Evolutionary conservation across 1,140 invertebrate genomes (phyloP), one percentile per base, ranked within the genome.

Genomic region (Diabrotica virgifera): DNA sequence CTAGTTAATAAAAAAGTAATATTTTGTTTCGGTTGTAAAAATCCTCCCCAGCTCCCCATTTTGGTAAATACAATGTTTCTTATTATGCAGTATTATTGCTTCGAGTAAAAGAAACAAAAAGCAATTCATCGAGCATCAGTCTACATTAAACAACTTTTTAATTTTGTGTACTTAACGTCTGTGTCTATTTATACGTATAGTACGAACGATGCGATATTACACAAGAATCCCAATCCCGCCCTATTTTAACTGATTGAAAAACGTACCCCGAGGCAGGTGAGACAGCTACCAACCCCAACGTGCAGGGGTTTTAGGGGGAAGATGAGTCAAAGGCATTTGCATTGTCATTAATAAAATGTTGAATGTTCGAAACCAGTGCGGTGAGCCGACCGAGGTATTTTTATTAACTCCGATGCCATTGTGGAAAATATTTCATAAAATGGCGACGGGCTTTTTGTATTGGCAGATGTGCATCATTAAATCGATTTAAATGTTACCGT

Each of bases 281-380:
- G 72, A 73, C 70, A 71, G 70, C 72, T 67, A 61, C 55, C 50
- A 54, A 63, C 64, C 68, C 66, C 52, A 35, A 35, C 56, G 53
- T 46, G 37, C 53, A 51, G 61, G 62, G n/a, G 8, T 5, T 46
- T n/a, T 46, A 46, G 40, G 66, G 65, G 63, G 64, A 70, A 70
- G 71, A 72, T 70, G 69, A 68, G 71, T 65, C 69, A 56, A 70
- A 70, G 65, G 40, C 66, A 70, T 73, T 73, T 70, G 70, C 64
- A 70, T 73, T 72, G 70, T 70, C 68, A 67, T 67, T 64, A 63
- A 58, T 68, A 63, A 65, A 70, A 46, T 46, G 40, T 46, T 46
- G 40, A 46, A 46, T 46, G 40, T 67, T 65, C 59, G 65, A 72
- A 70, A 72, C 70, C 70, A 70, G 68, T 72, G 72, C 64, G 72